These are phyloP conservation scores for Harpagifer antarcticus DNA, from an alignment of 2,797 vertebrate species.

Conservation along the genomic window DNA sequence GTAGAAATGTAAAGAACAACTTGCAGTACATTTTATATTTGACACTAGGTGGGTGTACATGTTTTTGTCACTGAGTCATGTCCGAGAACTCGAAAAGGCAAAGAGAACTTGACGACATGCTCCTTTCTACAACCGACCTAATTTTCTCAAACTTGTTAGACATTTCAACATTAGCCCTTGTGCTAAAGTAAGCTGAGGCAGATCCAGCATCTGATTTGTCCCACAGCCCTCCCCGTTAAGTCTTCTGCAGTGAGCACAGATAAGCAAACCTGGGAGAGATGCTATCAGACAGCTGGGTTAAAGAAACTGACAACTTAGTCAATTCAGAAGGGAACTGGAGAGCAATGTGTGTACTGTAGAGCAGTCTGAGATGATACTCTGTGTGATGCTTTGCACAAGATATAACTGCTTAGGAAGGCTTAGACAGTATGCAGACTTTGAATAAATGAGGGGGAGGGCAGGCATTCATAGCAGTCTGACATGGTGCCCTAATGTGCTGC, in stretches of 20 bases:
- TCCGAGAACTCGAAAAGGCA: not conserved
- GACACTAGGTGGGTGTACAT: slow-evolving; percentile 14
- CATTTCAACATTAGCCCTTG: slow-evolving; percentile 11
- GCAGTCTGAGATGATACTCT: slow-evolving; percentile 32
- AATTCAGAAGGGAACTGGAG: slow-evolving; percentile 33
- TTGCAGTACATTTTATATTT: slow-evolving; percentile 5
- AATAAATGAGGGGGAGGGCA: slow-evolving; percentile 20
- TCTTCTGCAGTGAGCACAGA: slow-evolving; percentile 50
- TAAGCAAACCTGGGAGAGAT: slow-evolving; percentile 57
- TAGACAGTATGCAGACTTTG: slow-evolving; percentile 6
- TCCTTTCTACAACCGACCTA: slow-evolving; percentile 4
- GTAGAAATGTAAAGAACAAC: not conserved
- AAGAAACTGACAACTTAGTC: slow-evolving; percentile 54
- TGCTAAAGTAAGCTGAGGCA: slow-evolving; percentile 17
- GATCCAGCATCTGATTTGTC: slow-evolving; percentile 25
- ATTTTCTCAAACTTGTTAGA: slow-evolving; percentile 28
- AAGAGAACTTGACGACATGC: not conserved
- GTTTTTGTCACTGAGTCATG: not conserved
- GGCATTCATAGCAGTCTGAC: slow-evolving; percentile 1
- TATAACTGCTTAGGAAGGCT: not conserved
- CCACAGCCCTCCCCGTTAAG: slow-evolving; percentile 34
- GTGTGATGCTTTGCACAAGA: slow-evolving; percentile 17
- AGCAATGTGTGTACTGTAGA: slow-evolving; percentile 30
- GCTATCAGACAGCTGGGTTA: slow-evolving; percentile 49
- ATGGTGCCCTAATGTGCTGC: slow-evolving; percentile 11